Percentiles rank a stretch among this genome's conserved stretches.
Evolutionary conservation across 2,888 invertebrate species (phyloP).

Genomic region (Noctua pronuba): DNA sequence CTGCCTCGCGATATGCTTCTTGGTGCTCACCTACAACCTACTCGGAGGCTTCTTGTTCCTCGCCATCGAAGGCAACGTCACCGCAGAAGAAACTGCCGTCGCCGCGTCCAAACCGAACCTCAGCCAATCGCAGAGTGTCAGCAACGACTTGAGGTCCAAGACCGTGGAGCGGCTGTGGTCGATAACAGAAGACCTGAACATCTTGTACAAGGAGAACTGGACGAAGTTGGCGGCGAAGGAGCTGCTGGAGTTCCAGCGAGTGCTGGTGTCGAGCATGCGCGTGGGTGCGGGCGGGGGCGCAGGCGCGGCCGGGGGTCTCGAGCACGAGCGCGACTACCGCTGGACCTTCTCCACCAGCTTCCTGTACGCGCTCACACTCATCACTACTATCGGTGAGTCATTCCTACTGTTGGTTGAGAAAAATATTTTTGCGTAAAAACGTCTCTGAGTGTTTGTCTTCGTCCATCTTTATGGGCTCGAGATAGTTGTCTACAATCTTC

Average conservation of each 20-base stretch:
- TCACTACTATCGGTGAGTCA: constrained; percentile 97
- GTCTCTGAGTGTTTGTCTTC: background rate
- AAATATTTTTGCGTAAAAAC: too few relatives aligned
- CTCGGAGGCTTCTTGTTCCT: constrained; percentile 98
- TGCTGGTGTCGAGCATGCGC: constrained; percentile 84
- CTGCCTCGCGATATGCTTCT: constrained; percentile 95
- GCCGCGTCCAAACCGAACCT: constrained; percentile 92
- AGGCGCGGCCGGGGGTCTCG: constrained; percentile 65
- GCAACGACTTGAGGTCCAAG: constrained; percentile 91
- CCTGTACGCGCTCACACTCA: constrained; percentile 97
- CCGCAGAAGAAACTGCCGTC: constrained; percentile 90
- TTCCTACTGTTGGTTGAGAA: background rate
- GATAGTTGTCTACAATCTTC: background rate
- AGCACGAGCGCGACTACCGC: constrained; percentile 90
- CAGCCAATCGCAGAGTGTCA: constrained; percentile 88
- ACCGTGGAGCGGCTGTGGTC: constrained; percentile 96
- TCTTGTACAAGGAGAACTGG: constrained; percentile 97
- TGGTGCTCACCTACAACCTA: constrained; percentile 97
- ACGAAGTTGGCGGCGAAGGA: constrained; percentile 96
- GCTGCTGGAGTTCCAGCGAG: constrained; percentile 95
- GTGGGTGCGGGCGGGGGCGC: constrained; percentile 70
- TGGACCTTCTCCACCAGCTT: constrained; percentile 98
- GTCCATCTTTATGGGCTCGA: background rate
- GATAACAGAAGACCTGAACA: constrained; percentile 96
- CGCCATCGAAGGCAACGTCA: constrained; percentile 93